phyloP scores from a whole-genome alignment of 1,140 invertebrate species.

The Macrostomum lignano region DNA sequence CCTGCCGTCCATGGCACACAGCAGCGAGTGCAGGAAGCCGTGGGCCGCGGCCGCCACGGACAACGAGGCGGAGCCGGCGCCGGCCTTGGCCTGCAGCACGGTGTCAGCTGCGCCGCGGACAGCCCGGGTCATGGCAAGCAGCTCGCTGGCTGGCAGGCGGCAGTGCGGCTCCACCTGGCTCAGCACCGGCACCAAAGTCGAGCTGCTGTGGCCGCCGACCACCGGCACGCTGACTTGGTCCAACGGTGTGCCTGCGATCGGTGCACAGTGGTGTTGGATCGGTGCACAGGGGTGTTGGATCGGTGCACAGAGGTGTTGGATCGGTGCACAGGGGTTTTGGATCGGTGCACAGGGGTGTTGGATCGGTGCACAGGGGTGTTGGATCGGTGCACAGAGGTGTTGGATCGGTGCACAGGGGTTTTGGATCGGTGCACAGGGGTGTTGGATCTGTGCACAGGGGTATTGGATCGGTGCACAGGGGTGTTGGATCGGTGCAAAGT shows the following conservation, averaged over 20 bases:
- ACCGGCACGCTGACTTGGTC: constrained; percentile 1
- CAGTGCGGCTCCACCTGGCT: constrained; percentile 49
- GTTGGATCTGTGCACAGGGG: too few relatives aligned
- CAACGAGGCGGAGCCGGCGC: constrained; percentile 67
- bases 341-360: too few relatives aligned
- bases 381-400: too few relatives aligned
- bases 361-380: too few relatives aligned
- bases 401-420: too few relatives aligned
- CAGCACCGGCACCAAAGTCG: constrained; percentile 80
- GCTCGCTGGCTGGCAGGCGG: constrained; percentile 6
- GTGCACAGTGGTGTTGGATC: neutral
- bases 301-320: too few relatives aligned
- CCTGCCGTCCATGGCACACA: constrained; percentile 51
- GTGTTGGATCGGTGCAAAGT: too few relatives aligned
- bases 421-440: too few relatives aligned
- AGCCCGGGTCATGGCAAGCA: neutral
- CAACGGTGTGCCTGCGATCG: neutral
- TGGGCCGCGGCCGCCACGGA: constrained; percentile 94
- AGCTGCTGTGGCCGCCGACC: constrained; percentile 87
- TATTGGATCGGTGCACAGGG: too few relatives aligned
- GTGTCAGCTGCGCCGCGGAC: neutral
- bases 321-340: too few relatives aligned
- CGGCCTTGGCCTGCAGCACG: neutral
- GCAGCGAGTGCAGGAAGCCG: constrained; percentile 49
- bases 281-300: too few relatives aligned